Base-by-base conservation (phyloP, 1,140 invertebrate genomes). In the Lordiphosa collinella region DNA sequence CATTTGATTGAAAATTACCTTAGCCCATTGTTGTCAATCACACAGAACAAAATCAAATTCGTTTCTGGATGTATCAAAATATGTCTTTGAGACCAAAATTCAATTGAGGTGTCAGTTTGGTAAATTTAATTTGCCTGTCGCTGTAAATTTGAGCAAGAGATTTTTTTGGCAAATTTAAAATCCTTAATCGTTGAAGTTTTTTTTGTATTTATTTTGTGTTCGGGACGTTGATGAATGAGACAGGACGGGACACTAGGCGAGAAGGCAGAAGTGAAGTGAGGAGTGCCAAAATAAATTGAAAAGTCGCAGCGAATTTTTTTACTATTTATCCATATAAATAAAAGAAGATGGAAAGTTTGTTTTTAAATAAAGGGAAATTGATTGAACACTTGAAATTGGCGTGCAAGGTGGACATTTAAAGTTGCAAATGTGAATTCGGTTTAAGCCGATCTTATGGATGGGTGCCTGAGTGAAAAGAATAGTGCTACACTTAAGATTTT, bases 1-100 rank as follows among this genome's bases (percentile, higher is more conserved):
- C 48, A 50, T 50, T 38, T 50, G 48, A 50, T 50, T 38, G 48
- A 50, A 50, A 50, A 50, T 50, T 50, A 50, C 46, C 46, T 48
- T 48, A 48, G 46, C 31, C 29, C 41, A 32, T 32, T 48, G 32
- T 44, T 48, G 46, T 48, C 46, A 48, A 48, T 48, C 46, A 34
- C 31, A 25, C 25, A 48, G 14, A 48, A 48, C 46, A 48, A 48
- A 48, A 44, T 35, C 46, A 48, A 48, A 48, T 32, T 32, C 14
- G 31, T 14, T 35, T 25, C 12, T 32, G 31, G 31, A 48, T 48
- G 29, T 31, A 9, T 29, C 44, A 9, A 47, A 47, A 47, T 32
- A 47, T 47, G 44, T 47, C 44, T 47, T 34, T 8, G 3, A n/a
- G 14, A 32, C 9, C 13, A 34, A 48, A 48, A 48, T 48, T 48